These are phyloP conservation scores for Cossypha heuglini DNA, from an alignment of 2,797 vertebrate species.

Conservation along the genomic window DNA sequence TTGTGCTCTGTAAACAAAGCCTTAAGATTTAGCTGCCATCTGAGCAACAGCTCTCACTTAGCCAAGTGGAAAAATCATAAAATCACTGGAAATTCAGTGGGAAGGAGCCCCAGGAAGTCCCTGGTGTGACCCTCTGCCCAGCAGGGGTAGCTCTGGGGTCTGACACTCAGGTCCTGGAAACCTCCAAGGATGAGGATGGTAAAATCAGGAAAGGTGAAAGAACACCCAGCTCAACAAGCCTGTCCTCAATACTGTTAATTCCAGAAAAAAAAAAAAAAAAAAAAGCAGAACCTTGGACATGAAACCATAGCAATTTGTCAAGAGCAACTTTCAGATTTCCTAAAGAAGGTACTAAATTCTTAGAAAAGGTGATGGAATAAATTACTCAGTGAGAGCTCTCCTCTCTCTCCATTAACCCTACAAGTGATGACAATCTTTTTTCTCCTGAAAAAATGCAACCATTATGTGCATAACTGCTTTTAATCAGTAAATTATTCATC, in stretches of 20 bases:
- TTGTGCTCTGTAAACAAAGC: neutral
- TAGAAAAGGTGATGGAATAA: neutral
- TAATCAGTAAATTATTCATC: neutral
- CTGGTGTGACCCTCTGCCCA: neutral
- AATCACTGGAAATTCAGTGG: neutral
- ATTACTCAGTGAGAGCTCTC: neutral
- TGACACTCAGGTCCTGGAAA: neutral
- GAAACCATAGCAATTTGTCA: neutral
- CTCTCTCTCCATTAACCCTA: neutral
- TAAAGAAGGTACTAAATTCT: neutral
- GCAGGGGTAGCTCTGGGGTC: neutral
- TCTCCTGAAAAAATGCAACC: neutral
- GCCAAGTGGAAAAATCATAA: neutral
- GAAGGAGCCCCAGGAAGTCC: neutral
- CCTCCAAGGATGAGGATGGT: rapidly evolving
- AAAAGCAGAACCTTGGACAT: neutral
- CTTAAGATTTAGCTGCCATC: neutral
- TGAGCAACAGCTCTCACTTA: neutral
- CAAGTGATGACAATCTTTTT: neutral
- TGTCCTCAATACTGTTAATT: neutral
- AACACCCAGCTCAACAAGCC: neutral
- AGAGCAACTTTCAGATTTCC: neutral
- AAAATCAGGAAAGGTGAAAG: neutral
- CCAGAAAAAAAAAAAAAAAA: rapidly evolving
- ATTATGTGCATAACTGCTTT: neutral